phyloP scores from a whole-genome alignment of 1,140 invertebrate species.

The Aphidius gifuensis region DNA sequence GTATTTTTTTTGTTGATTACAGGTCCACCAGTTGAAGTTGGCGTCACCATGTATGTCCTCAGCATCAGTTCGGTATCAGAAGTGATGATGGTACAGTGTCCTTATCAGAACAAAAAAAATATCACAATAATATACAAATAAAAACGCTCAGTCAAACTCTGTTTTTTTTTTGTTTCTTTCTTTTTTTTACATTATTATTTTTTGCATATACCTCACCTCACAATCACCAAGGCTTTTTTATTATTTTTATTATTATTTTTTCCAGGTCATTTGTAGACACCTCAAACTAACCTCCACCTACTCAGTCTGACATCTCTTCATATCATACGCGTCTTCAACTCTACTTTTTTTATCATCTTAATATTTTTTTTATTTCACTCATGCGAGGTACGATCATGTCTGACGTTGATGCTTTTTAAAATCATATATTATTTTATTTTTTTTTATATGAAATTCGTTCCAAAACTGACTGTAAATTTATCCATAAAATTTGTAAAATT shows the following conservation, averaged over 20 bases:
- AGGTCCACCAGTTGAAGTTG: slow-evolving; percentile 93
- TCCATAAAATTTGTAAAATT: too few relatives aligned
- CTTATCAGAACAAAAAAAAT: not conserved
- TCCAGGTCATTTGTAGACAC: slow-evolving; percentile 16
- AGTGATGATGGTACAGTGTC: slow-evolving; percentile 88
- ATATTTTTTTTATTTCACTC: not conserved
- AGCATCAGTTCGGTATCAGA: slow-evolving; percentile 98
- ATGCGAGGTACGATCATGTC: slow-evolving; percentile 18
- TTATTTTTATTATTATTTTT: not conserved
- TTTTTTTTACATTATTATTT: not conserved
- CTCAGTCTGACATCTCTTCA: slow-evolving; percentile 2
- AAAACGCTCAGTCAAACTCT: slow-evolving; percentile 19
- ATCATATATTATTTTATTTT: slow-evolving; percentile 9
- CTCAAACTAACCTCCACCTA: slow-evolving; percentile 15
- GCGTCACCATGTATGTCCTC: slow-evolving; percentile 96
- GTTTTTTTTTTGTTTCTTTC: slow-evolving; percentile 4
- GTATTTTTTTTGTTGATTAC: slow-evolving; percentile 63
- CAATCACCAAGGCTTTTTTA: not conserved
- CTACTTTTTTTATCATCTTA: not conserved
- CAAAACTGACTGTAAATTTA: not conserved
- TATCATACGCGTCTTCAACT: slow-evolving; percentile 10
- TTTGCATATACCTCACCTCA: not conserved
- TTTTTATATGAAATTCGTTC: not conserved
- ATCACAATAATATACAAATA: too few relatives aligned
- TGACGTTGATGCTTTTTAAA: slow-evolving; percentile 20